These are phyloP conservation scores for Cancer borealis DNA, from an alignment of 2,888 invertebrate genomes.

Conservation along the genomic window DNA sequence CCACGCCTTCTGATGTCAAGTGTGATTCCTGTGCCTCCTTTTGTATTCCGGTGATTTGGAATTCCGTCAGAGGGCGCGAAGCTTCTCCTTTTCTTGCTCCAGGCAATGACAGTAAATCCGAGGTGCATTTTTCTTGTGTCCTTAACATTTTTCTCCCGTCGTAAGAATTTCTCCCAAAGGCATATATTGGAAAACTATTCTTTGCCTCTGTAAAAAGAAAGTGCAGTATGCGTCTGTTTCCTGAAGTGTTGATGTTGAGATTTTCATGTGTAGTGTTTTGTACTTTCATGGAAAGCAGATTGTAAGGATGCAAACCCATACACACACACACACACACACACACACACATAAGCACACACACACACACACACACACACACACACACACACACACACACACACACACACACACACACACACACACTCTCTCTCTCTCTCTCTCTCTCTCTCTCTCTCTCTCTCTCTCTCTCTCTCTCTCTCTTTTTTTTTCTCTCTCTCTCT, in stretches of 20 bases:
- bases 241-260: neutral
- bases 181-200: constrained; percentile 8
- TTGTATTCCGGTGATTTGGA: constrained; percentile 6
- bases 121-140: neutral
- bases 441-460: no score
- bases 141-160: neutral
- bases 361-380: no score
- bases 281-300: neutral
- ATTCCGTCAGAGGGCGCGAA: neutral
- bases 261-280: constrained; percentile 15
- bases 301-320: neutral
- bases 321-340: no score
- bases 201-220: neutral
- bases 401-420: no score
- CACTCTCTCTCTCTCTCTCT: no score
- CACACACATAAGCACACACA: no score
- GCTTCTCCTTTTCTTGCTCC: neutral
- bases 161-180: neutral
- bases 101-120: neutral
- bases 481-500: no score
- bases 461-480: no score
- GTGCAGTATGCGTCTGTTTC: neutral
- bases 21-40: constrained; percentile 24
- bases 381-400: no score
- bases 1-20: neutral